Conservation (phyloP, 2,888 invertebrate genomes). For the Artemia sp. region DNA sequence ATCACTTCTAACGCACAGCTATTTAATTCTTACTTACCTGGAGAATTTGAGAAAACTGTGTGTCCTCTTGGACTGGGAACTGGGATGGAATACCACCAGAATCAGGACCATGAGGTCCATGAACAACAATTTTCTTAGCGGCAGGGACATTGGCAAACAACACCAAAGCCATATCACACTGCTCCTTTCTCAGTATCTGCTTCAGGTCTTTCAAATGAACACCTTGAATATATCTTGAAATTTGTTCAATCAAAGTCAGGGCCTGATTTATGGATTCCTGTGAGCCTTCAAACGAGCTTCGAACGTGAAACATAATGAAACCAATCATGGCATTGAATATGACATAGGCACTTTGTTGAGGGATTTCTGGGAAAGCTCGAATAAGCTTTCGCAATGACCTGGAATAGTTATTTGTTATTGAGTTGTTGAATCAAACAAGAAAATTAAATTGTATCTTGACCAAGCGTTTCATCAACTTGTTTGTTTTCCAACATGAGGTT, state of each 20-base stretch:
- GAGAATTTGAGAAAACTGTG: conserved; percentile 84
- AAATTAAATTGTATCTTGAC: too few relatives aligned
- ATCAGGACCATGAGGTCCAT: conserved; percentile 70
- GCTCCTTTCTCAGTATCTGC: conserved; percentile 93
- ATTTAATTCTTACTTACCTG: conserved; percentile 31
- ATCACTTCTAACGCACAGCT: too few relatives aligned
- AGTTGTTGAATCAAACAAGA: conserved; percentile 33
- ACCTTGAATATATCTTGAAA: conserved; percentile 59
- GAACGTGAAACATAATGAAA: conserved; percentile 96
- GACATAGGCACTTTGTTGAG: conserved; percentile 93
- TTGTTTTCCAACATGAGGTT: too few relatives aligned
- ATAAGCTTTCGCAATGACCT: conserved; percentile 67
- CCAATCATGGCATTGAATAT: conserved; percentile 97
- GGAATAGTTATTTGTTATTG: conserved; percentile 23
- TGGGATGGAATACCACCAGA: conserved; percentile 92
- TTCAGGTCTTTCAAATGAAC: conserved; percentile 99
- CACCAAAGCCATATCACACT: conserved; percentile 93
- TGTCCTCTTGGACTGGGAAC: conserved; percentile 95
- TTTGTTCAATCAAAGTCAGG: conserved; percentile 89
- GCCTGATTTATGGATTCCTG: conserved; percentile 88
- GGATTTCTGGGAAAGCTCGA: conserved; percentile 74
- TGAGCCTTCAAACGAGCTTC: conserved; percentile 86
- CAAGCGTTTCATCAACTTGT: too few relatives aligned
- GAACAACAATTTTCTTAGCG: conserved; percentile 94
- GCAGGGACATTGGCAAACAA: conserved; percentile 97